Base-by-base conservation (phyloP, 2,113 vertebrate genomes). In the Irena cyanogastra region DNA sequence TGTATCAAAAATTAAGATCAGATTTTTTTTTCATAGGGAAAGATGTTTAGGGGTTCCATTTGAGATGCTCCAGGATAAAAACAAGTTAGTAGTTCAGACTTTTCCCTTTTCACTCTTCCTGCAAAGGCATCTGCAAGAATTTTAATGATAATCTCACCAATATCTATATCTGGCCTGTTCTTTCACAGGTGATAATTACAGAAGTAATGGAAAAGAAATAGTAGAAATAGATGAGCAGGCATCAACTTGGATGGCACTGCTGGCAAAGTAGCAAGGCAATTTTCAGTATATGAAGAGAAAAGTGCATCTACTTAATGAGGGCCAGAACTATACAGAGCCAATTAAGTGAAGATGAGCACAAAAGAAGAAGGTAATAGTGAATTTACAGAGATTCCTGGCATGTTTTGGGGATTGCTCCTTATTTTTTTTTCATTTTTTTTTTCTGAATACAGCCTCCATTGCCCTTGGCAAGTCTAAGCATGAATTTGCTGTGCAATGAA, bases 121-220 rank as follows among this genome's bases (percentile, higher is more conserved):
- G 68, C 30, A 86, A 72, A 89, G 50, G 19, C 66, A 81, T 83
- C 89, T 35, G 11, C 56, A 70, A 77, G 52, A 80, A 74, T 76
- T 63, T 80, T 82, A 45, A 42, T 57, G 44, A 66, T 81, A 86
- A 90, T 88, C 37, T 95, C 52, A 64, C 53, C 61, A 49, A 54
- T 65, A 63, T 69, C 70, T 82, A 13, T 89, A 70, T 78, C 80
- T 83, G 66, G 31, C 41, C 90, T 72, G 53, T 59, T 81, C 60
- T 89, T 95, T 87, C 74, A 47, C 11, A 56, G 39, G 52, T 84
- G 89, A 89, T 94, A 94, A 90, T 94, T 94, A 71, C 37, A 81
- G 70, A 92, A 87, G 31, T 2, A 8, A 57, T 84, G 50, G 57
- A 75, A 87, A 92, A 89, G 69, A 79, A 75, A 69, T 37, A 80